Evolutionary conservation across 53 echinoderm and acorn worm species (phyloP), one percentile per base, ranked within the genome.

Genomic region (Pentamera pediparva): DNA sequence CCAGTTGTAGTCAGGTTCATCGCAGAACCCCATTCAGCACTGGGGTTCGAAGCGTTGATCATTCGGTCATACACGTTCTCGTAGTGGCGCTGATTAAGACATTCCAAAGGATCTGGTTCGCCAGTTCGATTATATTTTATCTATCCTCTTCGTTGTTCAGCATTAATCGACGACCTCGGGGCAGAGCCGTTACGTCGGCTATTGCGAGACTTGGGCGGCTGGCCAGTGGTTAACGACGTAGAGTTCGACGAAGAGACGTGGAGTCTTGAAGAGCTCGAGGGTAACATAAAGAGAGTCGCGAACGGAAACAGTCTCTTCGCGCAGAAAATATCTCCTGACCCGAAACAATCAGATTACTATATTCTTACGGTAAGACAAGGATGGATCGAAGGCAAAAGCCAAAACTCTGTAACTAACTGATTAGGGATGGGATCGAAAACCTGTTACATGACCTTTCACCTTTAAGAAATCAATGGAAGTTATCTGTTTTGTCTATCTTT

Each of bases 141-240:
- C 5, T 20, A 0, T 31, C 13, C 32, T 17, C 29, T 37, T 51
- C 33, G 59, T 32, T 62, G 2, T 37, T 2, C 82, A 89, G 90
- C 58, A 2, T 6, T 37, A 3, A 81, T 95, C 1, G 79, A 85
- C 19, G 55, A 57, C 2, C 26, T 74, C 32, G 85, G 91, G 3
- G 55, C 71, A 2, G 78, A 87, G 36, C 91, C 87, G 1, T 51
- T 96, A 21, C 52, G 35, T 31, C 18, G 59, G 2, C 19, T 87
- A 1, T 51, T 96, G n/a, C 34, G 47, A 10, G 15, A 67, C 2
- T 76, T 88, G 3, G 90, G 91, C 15, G 96, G 96, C 26, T 96
- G 96, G 96, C 96, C 96, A 12, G 80, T 96, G 1, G 43, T 75
- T 63, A 83, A 91, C 26, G 89, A 88, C 27, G 53, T 76, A 6